Evolutionary conservation across 2,888 invertebrate genomes (phyloP), one percentile per base, ranked within the genome.

Genomic region (Portevinia maculata): DNA sequence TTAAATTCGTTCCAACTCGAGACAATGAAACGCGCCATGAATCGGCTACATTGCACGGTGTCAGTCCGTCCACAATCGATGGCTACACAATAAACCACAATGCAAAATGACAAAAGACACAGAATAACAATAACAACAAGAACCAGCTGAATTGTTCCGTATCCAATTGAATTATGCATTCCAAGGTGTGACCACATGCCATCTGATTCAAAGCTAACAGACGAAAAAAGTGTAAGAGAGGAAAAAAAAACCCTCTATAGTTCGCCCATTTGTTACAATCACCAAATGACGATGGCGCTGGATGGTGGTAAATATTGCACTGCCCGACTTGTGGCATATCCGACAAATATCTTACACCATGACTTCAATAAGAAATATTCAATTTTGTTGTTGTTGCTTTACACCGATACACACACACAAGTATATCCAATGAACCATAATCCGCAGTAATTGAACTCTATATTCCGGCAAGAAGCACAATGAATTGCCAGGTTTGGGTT

Each of bases 101-200:
- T 60, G 55, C 78, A 62, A 78, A 78, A 71, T 83, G 76, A 83
- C 81, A 83, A 76, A 81, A 83, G 81, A 65, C 64, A 74, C 53
- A 34, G 17, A 28, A 24, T 48, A 57, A 60, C 78, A 55, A 60
- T 50, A 62, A 67, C 67, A 73, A 67, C 59, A 50, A 67, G 67
- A 55, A 44, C 60, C 71, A 67, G 30, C 71, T 71, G 37, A 71
- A 83, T 78, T 78, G 71, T 73, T 83, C 71, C 83, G 71, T 78
- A 83, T 83, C 71, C 67, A 83, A 83, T 83, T 83, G 83, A 83
- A 83, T 83, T 83, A 83, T 83, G 71, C 76, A 83, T 83, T 83
- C 78, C 83, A 62, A 83, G 83, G 83, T 83, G 83, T 78, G 83
- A 83, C 83, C 78, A 78, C 83, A 73, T 83, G 73, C 78, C 78